Conservation (phyloP, 2,113 vertebrate species). For the Mastomys natalensis region DNA sequence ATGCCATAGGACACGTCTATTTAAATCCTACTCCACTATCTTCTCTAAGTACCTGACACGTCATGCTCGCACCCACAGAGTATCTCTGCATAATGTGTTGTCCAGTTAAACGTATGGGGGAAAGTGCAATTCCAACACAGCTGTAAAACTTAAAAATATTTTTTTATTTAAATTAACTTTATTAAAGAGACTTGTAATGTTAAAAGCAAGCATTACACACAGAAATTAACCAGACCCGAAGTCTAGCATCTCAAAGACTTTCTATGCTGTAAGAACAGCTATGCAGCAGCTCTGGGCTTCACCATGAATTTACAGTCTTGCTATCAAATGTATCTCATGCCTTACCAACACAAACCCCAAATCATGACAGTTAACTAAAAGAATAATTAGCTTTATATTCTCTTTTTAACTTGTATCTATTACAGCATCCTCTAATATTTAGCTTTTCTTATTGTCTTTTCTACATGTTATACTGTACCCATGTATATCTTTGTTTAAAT, state of each 20-base stretch:
- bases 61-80: conserved; percentile 33
- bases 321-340: neutral
- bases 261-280: neutral
- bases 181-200: no score
- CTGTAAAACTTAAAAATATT: no score
- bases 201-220: neutral
- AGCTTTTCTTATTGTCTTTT: neutral
- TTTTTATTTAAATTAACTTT: no score
- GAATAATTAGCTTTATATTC: neutral
- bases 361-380: neutral
- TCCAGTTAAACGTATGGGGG: conserved; percentile 47
- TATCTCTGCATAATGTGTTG: neutral
- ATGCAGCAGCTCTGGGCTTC: neutral
- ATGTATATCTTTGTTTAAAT: neutral
- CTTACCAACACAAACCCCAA: neutral
- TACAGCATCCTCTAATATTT: neutral
- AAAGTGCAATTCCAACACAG: conserved; percentile 31
- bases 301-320: neutral
- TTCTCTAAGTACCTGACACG: conserved; percentile 4
- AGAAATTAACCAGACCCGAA: neutral
- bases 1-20: conserved; percentile 54
- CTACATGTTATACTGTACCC: neutral
- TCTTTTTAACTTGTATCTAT: neutral
- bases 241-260: neutral
- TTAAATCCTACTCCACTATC: conserved; percentile 23